A percentile compares a stretch with the other conserved stretches of the same genome.
These are phyloP conservation scores for Dioctria linearis DNA, from an alignment of 2,888 invertebrate species.

Conservation along the genomic window DNA sequence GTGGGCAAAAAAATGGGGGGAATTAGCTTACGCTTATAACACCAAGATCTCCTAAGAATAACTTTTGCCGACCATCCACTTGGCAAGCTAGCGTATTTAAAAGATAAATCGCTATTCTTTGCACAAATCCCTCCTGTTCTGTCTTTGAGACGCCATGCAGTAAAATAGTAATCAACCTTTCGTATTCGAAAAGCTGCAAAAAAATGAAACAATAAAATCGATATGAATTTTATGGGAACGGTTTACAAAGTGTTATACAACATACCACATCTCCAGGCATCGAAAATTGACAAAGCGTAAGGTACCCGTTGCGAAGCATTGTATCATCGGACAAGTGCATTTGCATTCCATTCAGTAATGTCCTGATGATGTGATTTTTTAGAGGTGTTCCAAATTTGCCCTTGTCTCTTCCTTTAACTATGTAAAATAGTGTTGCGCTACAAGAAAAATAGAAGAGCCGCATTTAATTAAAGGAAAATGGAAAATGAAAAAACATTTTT, in stretches of 20 bases:
- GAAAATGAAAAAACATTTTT: too few species aligned
- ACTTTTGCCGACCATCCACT: constrained; percentile 94
- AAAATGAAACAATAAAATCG: constrained; percentile 29
- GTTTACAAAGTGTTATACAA: constrained; percentile 66
- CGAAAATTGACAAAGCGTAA: constrained; percentile 94
- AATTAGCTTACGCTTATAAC: constrained; percentile 81
- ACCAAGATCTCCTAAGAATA: constrained; percentile 90
- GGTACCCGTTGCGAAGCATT: constrained; percentile 97
- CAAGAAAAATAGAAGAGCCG: constrained; percentile 60
- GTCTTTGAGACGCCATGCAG: constrained; percentile 86
- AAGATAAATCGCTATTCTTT: constrained; percentile 94
- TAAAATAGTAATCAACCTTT: constrained; percentile 86
- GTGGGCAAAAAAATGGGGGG: not conserved
- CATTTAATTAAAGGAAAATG: too few species aligned
- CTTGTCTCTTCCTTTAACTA: constrained; percentile 90
- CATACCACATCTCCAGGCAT: constrained; percentile 95
- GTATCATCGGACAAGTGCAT: constrained; percentile 88
- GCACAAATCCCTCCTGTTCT: constrained; percentile 92
- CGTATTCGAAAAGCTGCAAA: constrained; percentile 89
- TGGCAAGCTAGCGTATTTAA: constrained; percentile 97
- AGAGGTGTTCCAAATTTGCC: constrained; percentile 80
- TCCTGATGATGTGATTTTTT: constrained; percentile 85
- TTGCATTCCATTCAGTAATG: constrained; percentile 91
- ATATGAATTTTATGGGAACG: not conserved
- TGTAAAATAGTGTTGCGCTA: constrained; percentile 95